phyloP scores from a whole-genome alignment of 2,113 vertebrate species.

The Chlorodrepanis virens region DNA sequence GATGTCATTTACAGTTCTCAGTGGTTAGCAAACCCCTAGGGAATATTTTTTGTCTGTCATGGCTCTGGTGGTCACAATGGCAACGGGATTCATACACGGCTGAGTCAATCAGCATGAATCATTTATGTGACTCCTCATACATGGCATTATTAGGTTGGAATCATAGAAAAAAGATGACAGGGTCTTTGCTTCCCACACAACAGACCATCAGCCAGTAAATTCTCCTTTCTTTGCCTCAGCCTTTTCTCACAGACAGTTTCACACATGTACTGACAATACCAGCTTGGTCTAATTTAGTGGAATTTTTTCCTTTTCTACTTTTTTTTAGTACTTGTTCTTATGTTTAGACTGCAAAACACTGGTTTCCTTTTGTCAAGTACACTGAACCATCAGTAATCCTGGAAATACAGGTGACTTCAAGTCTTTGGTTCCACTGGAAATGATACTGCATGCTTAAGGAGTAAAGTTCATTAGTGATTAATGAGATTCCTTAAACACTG shows the following conservation, averaged over 20 bases:
- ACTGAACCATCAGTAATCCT: not conserved
- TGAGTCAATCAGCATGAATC: slow-evolving; percentile 39
- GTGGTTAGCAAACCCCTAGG: not conserved
- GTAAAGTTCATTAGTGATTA: slow-evolving; percentile 22
- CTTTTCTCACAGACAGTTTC: not conserved
- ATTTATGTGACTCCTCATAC: slow-evolving; percentile 49
- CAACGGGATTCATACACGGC: not conserved
- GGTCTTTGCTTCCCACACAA: not conserved
- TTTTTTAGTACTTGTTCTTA: not conserved
- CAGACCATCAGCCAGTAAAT: not conserved
- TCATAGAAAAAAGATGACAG: not conserved
- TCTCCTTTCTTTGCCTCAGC: not conserved
- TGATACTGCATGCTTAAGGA: not conserved
- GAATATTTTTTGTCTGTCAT: not conserved
- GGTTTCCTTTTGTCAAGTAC: not conserved
- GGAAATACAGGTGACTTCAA: not conserved
- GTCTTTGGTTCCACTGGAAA: slow-evolving; percentile 10
- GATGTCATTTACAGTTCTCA: not conserved
- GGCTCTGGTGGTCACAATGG: slow-evolving; percentile 36
- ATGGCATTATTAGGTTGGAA: slow-evolving; percentile 42
- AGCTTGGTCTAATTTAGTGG: not conserved
- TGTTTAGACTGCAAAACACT: not conserved
- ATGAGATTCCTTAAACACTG: not conserved
- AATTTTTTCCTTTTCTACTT: not conserved
- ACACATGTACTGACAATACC: not conserved